Evolutionary conservation across 2,888 invertebrate genomes (phyloP), one percentile per base, ranked within the genome.

Genomic region (Pristionchus exspectatus): DNA sequence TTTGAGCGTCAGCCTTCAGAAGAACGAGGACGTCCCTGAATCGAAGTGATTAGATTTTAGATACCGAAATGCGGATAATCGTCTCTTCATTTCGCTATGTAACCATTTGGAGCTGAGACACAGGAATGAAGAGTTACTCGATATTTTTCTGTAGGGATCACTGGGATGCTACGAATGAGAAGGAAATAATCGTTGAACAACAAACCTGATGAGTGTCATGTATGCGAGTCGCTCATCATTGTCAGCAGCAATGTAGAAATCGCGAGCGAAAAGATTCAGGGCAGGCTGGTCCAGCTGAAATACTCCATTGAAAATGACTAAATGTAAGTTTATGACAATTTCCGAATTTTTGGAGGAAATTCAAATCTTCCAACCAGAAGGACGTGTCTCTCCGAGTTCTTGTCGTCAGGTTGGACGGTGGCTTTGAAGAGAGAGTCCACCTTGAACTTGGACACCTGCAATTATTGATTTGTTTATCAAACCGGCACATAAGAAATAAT

Each of bases 371-470:
- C 94, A 95, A 98, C 98, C 97, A 98, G 97, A 94, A 98, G 96
- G 95, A 98, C 97, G 96, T 98, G 97, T 93, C 97, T 96, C 72
- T 97, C 97, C 90, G 98, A 98, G 95, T 98, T 97, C 96, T 97
- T 98, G 96, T 98, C 98, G 95, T 98, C 98, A 0, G 98, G 97
- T 12, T 97, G 97, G 92, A 98, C 97, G 2, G 94, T 95, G 5
- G 95, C 94, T 90, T 95, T 95, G 92, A 95, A 95, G 27, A 95
- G 91, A 14, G 93, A 94, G 77, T 95, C 95, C 12, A 93, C 95
- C 30, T 94, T 92, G 92, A 94, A 95, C 44, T 93, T 92, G n/a
- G 93, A 90, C 10, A 94, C 93, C 92, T 87, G 69, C 24, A 54
- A 50, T 14, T 9, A 54, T 50, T 14, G 38, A 33, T 18, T 33